phyloP scores from a whole-genome alignment of 2,113 vertebrate species.

The Balaeniceps rex region DNA sequence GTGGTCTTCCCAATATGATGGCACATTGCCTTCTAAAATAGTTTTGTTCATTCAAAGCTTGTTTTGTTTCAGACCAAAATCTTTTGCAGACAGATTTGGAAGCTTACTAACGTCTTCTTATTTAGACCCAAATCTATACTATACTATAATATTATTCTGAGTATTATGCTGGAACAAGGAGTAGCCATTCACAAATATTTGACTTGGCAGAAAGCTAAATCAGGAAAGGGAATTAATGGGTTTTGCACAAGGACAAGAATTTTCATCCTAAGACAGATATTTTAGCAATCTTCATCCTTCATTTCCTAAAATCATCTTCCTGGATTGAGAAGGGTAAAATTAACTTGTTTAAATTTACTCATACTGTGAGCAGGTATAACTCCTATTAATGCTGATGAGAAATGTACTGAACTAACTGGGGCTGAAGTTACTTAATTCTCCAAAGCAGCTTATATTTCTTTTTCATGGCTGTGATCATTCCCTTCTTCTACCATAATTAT shows the following conservation, averaged over 20 bases:
- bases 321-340: neutral
- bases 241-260: neutral
- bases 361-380: neutral
- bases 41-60: neutral
- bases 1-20: neutral
- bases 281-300: neutral
- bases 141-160: neutral
- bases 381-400: constrained; percentile 24
- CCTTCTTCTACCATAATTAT: constrained; percentile 6
- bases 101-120: neutral
- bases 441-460: constrained; percentile 41
- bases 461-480: constrained; percentile 16
- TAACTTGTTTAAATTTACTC: constrained; percentile 26
- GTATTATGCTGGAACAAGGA: neutral
- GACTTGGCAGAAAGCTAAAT: neutral
- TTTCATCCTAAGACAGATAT: neutral
- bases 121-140: neutral
- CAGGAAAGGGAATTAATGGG: neutral
- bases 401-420: neutral
- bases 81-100: neutral
- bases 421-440: constrained; percentile 33
- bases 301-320: neutral
- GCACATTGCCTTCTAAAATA: neutral
- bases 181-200: neutral
- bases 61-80: neutral